These are phyloP conservation scores for Aethina tumida DNA, from an alignment of 1,140 invertebrate genomes.

Conservation along the genomic window DNA sequence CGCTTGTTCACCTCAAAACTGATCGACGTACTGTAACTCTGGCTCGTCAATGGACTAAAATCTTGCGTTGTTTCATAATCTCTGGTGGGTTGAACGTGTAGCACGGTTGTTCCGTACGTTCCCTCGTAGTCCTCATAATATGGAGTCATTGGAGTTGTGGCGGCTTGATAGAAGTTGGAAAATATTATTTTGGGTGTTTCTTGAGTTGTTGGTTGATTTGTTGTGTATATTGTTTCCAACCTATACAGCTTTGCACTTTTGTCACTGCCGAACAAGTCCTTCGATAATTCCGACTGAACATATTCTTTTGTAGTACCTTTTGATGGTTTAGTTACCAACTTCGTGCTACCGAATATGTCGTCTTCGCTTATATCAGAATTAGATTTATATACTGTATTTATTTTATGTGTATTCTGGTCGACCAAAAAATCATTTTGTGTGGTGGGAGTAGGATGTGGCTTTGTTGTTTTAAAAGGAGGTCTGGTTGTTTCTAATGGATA, in stretches of 20 bases:
- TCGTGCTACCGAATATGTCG: constrained; percentile 21
- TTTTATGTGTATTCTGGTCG: constrained; percentile 4
- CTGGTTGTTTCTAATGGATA: too few species aligned
- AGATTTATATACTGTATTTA: constrained; percentile 9
- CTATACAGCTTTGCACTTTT: constrained; percentile 8
- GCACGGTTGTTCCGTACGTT: constrained; percentile 2
- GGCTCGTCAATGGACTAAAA: constrained; percentile 27
- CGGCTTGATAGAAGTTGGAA: constrained; percentile 25
- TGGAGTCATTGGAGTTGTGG: constrained; percentile 16
- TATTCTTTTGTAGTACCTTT: constrained; percentile 8
- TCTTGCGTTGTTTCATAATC: constrained; percentile 3
- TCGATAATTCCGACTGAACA: constrained; percentile 16
- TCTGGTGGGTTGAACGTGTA: constrained; percentile 5
- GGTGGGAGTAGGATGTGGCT: too few species aligned
- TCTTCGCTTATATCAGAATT: too few species aligned
- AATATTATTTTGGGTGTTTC: constrained; percentile 24
- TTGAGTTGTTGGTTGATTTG: constrained; percentile 10
- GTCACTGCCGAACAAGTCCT: constrained; percentile 16
- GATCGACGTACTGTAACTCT: constrained; percentile 35
- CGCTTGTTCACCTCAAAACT: constrained; percentile 33
- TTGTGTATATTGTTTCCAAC: constrained; percentile 6
- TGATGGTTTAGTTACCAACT: constrained; percentile 2
- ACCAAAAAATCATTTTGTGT: too few species aligned
- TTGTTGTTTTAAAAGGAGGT: too few species aligned
- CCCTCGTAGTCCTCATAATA: constrained; percentile 3